Conservation (phyloP, 2,113 vertebrate species). For the Perognathus longimembris region DNA sequence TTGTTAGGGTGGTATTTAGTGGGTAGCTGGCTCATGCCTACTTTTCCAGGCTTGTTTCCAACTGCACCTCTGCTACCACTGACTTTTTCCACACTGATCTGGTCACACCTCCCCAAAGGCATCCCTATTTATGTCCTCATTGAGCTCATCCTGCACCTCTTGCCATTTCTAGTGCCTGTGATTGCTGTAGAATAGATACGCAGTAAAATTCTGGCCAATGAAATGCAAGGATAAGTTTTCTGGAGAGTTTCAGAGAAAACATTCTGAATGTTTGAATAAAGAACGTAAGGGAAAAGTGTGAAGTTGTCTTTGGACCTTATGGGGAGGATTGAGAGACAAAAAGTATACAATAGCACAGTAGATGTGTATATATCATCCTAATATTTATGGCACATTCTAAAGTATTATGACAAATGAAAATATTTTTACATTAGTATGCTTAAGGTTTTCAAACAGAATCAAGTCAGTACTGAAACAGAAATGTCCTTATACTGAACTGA, state of each 20-base stretch:
- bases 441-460: background rate
- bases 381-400: background rate
- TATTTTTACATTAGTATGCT: background rate
- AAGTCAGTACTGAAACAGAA: background rate
- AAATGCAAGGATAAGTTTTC: background rate
- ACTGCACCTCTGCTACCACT: background rate
- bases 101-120: background rate
- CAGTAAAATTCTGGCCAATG: background rate
- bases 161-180: background rate
- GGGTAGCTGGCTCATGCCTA: background rate
- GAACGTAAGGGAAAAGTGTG: background rate
- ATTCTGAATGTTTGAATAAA: background rate
- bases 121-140: background rate
- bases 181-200: background rate
- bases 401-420: slow-evolving; percentile 25
- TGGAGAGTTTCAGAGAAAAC: background rate
- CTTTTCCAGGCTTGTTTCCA: background rate
- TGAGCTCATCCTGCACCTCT: background rate
- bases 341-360: background rate
- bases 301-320: background rate
- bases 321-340: background rate
- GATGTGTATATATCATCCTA: slow-evolving; percentile 11
- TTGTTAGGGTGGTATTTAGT: background rate
- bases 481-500: background rate
- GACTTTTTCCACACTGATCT: background rate